Percentiles rank a stretch among this genome's conserved stretches.
phyloP scores from a whole-genome alignment of 2,888 invertebrate species.

The Gymnoscelis rufifasciata region DNA sequence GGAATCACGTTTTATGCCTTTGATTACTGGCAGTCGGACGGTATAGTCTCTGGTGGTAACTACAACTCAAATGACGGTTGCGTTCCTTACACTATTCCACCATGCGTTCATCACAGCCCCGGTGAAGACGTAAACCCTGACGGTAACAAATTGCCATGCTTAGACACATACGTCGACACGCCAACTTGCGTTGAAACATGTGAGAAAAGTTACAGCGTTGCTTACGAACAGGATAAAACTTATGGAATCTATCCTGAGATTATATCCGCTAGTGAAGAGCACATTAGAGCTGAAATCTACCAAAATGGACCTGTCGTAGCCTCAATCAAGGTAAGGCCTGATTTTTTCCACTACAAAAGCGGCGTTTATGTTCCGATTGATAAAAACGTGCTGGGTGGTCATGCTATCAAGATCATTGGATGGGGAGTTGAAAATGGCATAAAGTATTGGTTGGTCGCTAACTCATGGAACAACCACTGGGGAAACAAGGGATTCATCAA shows the following conservation, averaged over 20 bases:
- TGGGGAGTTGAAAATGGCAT: conserved; percentile 85
- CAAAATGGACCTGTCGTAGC: conserved; percentile 85
- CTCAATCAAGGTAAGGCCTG: not conserved
- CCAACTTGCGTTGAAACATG: conserved; percentile 12
- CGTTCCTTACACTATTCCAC: conserved; percentile 89
- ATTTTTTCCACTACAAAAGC: conserved; percentile 17
- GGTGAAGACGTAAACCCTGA: conserved; percentile 86
- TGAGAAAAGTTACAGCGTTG: conserved; percentile 40
- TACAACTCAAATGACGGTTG: conserved; percentile 90
- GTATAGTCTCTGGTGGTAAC: conserved; percentile 92
- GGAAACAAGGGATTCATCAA: conserved; percentile 88
- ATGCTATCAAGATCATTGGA: conserved; percentile 77
- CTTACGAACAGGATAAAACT: conserved; percentile 80
- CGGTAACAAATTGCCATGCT: conserved; percentile 53
- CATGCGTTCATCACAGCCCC: conserved; percentile 94
- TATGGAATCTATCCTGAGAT: conserved; percentile 3
- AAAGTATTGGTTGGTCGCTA: conserved; percentile 89
- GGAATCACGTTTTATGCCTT: conserved; percentile 89
- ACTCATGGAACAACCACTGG: conserved; percentile 92
- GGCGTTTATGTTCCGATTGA: conserved; percentile 15
- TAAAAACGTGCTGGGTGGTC: not conserved
- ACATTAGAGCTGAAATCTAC: conserved; percentile 79
- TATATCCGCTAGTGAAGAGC: not conserved
- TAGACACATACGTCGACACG: not conserved
- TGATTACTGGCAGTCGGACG: conserved; percentile 90